phyloP scores from a whole-genome alignment of 2,888 invertebrate genomes.

The Acleris literana region DNA sequence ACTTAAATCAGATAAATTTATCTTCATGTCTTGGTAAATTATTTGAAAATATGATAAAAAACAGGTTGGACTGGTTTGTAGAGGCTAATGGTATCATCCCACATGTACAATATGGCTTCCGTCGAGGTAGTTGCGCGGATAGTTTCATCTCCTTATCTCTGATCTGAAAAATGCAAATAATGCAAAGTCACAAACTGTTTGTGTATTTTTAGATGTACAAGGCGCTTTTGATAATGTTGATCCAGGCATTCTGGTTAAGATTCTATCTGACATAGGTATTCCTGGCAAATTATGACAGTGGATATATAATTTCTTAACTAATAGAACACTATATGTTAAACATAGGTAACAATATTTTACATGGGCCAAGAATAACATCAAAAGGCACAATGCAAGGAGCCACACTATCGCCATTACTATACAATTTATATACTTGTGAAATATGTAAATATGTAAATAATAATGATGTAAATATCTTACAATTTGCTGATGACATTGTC shows the following conservation, averaged over 20 bases:
- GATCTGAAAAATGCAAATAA: slow-evolving; percentile 12
- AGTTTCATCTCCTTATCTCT: slow-evolving; percentile 6
- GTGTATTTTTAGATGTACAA: slow-evolving; percentile 4
- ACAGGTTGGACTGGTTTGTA: slow-evolving; percentile 5
- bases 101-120: slow-evolving; percentile 2
- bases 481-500: too few relatives aligned
- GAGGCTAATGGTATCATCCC: slow-evolving; percentile 13
- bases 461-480: too few relatives aligned
- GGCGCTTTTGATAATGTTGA: neutral
- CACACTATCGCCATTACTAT: too few relatives aligned
- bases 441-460: too few relatives aligned
- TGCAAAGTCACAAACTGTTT: slow-evolving; percentile 2
- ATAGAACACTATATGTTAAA: slow-evolving; percentile 10
- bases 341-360: slow-evolving; percentile 3
- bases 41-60: slow-evolving; percentile 11
- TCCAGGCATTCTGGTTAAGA: neutral
- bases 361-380: neutral
- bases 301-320: slow-evolving; percentile 1
- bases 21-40: slow-evolving; percentile 9
- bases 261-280: neutral
- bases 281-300: neutral
- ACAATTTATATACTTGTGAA: too few relatives aligned
- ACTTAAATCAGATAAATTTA: slow-evolving; percentile 2
- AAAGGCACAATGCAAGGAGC: slow-evolving; percentile 31
- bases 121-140: slow-evolving; percentile 10